Conservation (phyloP, 2,888 invertebrate genomes). For the Folsomia manolachei region DNA sequence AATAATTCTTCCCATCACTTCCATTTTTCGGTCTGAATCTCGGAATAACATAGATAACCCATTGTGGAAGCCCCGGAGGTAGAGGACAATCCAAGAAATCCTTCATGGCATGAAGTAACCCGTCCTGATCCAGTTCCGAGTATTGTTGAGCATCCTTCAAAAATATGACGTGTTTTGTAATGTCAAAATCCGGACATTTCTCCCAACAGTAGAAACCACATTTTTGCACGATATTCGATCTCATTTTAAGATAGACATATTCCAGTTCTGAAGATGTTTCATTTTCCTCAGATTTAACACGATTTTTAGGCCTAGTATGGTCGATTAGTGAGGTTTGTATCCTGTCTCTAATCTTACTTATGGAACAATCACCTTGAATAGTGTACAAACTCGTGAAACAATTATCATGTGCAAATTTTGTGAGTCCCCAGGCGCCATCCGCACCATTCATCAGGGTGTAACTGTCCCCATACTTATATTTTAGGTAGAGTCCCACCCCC, state of each 20-base stretch:
- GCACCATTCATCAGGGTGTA: conserved; percentile 34
- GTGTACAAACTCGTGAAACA: conserved; percentile 46
- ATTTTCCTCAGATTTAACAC: background rate
- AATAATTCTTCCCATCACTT: background rate
- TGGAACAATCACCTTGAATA: conserved; percentile 41
- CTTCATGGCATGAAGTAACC: conserved; percentile 35
- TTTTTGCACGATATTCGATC: conserved; percentile 25
- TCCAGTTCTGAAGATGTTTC: conserved; percentile 22
- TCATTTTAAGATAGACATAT: conserved; percentile 22
- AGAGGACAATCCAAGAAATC: conserved; percentile 35
- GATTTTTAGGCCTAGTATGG: background rate
- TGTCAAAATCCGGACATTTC: conserved; percentile 28
- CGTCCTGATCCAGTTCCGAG: conserved; percentile 29
- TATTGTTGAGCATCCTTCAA: conserved; percentile 30
- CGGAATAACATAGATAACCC: conserved; percentile 41
- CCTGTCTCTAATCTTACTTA: conserved; percentile 31
- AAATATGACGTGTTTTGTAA: conserved; percentile 37
- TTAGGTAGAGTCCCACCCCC: background rate
- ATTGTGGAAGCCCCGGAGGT: conserved; percentile 34
- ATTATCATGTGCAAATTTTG: conserved; percentile 39
- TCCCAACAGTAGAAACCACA: conserved; percentile 40
- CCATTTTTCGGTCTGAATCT: conserved; percentile 32
- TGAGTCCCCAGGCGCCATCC: conserved; percentile 41
- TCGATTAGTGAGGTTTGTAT: conserved; percentile 29
- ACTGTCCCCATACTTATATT: conserved; percentile 24